Evolutionary conservation across 2,888 invertebrate species (phyloP).

Genomic region (Salticus scenicus): DNA sequence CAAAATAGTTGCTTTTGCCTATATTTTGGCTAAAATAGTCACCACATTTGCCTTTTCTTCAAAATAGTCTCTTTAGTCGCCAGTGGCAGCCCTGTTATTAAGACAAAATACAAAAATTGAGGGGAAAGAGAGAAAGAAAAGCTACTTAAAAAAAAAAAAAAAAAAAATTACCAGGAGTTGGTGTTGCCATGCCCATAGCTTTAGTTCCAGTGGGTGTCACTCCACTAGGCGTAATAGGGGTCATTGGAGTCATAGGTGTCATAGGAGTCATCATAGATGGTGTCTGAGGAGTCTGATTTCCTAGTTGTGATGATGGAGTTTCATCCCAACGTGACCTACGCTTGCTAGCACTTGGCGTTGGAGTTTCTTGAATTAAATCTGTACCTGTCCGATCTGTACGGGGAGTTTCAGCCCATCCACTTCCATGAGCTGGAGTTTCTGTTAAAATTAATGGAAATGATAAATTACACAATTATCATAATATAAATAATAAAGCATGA

Average conservation of each 20-base stretch:
- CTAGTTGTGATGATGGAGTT: conserved; percentile 85
- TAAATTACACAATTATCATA: not conserved
- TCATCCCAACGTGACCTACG: conserved; percentile 99
- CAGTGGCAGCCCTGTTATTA: no score
- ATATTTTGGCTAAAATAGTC: no score
- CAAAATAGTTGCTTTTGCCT: no score
- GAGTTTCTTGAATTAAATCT: conserved; percentile 87
- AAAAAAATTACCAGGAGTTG: conserved; percentile 86
- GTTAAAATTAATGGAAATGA: conserved; percentile 70
- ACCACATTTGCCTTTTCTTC: no score
- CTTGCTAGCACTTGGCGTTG: conserved; percentile 95
- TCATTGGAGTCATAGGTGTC: conserved; percentile 75
- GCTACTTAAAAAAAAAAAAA: no score
- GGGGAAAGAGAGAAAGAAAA: no score
- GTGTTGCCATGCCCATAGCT: conserved; percentile 99
- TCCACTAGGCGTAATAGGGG: conserved; percentile 86
- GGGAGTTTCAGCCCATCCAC: conserved; percentile 99
- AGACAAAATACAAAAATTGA: no score
- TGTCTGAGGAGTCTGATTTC: conserved; percentile 75
- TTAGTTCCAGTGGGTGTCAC: conserved; percentile 92
- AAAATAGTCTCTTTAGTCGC: no score
- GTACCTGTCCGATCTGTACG: conserved; percentile 90
- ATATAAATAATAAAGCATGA: no score
- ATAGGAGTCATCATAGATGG: conserved; percentile 73
- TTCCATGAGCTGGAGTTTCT: conserved; percentile 96